phyloP scores from a whole-genome alignment of 2,797 vertebrate species.

The Amazona ochrocephala region DNA sequence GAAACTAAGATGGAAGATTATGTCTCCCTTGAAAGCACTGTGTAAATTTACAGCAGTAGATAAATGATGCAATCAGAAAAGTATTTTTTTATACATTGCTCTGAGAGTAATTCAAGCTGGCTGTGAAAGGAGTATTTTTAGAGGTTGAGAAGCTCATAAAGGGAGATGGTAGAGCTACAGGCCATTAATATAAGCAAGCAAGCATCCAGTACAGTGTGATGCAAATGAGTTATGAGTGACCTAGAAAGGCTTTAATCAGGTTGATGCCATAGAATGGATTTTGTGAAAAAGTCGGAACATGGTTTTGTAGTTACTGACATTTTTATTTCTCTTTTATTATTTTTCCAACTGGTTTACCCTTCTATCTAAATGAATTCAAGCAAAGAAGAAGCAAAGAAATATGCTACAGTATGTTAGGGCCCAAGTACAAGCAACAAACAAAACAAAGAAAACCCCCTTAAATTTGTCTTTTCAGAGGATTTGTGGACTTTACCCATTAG shows the following conservation, averaged over 20 bases:
- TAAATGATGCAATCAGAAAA: slow-evolving; percentile 47
- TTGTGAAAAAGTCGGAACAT: not conserved
- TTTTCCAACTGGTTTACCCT: not conserved
- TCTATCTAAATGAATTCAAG: not conserved
- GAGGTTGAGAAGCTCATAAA: slow-evolving; percentile 18
- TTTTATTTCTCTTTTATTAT: not conserved
- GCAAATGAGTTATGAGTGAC: slow-evolving; percentile 8
- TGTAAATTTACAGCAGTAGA: slow-evolving; percentile 36
- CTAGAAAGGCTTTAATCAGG: not conserved
- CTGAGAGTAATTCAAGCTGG: not conserved
- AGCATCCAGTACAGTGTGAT: not conserved
- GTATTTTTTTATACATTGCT: slow-evolving; percentile 7
- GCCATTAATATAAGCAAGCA: not conserved
- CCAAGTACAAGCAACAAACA: not conserved
- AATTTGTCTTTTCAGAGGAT: not conserved
- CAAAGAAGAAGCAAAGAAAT: not conserved
- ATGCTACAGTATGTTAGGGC: not conserved
- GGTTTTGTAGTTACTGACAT: not conserved
- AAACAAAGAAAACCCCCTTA: not conserved
- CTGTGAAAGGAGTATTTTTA: slow-evolving; percentile 6
- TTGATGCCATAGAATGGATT: slow-evolving; percentile 5
- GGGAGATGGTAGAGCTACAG: not conserved
- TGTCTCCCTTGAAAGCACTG: slow-evolving; percentile 5
- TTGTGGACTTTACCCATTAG: not conserved
- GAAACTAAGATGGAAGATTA: not conserved